phyloP scores from a whole-genome alignment of 30 jellyfish, hydroid and myxozoan species.

The Nemopilema nomurai region DNA sequence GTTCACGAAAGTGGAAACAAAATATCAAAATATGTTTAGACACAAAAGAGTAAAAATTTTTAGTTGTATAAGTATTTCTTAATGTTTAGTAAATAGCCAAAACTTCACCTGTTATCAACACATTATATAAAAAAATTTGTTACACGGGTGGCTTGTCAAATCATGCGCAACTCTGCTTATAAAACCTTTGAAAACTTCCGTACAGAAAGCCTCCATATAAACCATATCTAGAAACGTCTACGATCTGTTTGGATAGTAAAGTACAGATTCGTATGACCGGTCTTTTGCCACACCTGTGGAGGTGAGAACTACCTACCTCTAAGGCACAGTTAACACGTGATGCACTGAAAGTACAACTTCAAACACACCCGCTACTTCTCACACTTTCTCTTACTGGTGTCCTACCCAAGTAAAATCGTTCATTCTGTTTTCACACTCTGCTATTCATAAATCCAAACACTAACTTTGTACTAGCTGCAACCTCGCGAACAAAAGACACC shows the following conservation, averaged over 20 bases:
- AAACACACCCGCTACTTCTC: conserved; percentile 49
- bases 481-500: background rate
- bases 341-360: background rate
- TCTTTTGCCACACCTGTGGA: background rate
- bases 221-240: no score
- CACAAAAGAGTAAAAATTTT: no score
- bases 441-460: conserved; percentile 33
- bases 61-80: no score
- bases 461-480: background rate
- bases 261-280: background rate
- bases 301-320: background rate
- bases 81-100: no score
- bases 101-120: no score
- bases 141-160: no score
- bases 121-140: no score
- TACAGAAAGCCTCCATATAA: no score
- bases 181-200: no score
- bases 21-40: no score
- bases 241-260: background rate
- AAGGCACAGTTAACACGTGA: background rate
- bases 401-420: conserved; percentile 6
- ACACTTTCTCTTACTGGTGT: conserved; percentile 37
- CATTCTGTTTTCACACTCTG: conserved; percentile 44
- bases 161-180: no score
- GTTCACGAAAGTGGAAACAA: no score